A percentile compares a stretch with the other conserved stretches of the same genome.
These are phyloP conservation scores for Mobula birostris DNA, from an alignment of 2,113 vertebrate genomes.

Conservation along the genomic window DNA sequence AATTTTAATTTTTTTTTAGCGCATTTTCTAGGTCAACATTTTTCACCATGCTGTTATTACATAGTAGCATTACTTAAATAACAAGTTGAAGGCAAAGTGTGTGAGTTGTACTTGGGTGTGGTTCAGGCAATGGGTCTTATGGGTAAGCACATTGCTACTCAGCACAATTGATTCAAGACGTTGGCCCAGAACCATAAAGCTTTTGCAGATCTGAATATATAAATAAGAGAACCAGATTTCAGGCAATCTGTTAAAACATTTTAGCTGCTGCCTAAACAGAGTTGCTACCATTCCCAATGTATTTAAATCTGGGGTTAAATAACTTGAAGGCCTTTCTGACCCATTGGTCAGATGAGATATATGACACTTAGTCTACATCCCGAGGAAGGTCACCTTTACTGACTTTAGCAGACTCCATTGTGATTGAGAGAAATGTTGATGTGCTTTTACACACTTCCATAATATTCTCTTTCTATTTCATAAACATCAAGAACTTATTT, in stretches of 20 bases:
- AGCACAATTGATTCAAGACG: conserved; percentile 15
- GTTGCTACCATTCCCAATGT: background rate
- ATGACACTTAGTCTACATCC: background rate
- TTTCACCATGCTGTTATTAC: background rate
- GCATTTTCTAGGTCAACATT: background rate
- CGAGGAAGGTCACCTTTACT: background rate
- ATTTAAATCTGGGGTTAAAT: background rate
- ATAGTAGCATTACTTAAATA: background rate
- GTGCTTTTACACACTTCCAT: background rate
- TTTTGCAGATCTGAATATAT: conserved; percentile 8
- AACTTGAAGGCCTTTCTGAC: background rate
- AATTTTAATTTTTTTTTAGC: background rate
- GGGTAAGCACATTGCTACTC: conserved; percentile 25
- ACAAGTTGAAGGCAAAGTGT: background rate
- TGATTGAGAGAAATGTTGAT: background rate
- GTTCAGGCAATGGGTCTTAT: background rate
- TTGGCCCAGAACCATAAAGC: background rate
- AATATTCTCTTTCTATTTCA: no score
- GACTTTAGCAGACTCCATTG: background rate
- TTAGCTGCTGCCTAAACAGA: background rate
- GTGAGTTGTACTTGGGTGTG: conserved; percentile 6
- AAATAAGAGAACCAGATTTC: conserved; percentile 33
- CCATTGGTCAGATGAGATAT: background rate
- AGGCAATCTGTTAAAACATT: background rate
- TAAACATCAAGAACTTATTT: no score